Conservation (phyloP, 2,113 vertebrate genomes). For the Cyprinus carpio region DNA sequence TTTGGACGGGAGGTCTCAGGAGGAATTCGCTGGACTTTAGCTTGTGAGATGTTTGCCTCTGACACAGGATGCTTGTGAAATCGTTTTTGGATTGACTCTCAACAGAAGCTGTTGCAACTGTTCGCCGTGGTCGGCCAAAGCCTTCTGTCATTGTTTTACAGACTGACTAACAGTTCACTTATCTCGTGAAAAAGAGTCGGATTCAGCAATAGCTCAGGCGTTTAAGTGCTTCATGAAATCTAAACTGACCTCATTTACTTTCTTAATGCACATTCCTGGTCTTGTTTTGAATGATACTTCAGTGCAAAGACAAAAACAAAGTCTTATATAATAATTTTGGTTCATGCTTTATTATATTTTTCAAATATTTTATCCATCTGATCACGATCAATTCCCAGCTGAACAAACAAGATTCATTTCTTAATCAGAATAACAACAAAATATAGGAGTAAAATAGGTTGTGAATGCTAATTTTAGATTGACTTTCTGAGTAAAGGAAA, state of each 20-base stretch:
- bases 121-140: background rate
- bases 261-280: background rate
- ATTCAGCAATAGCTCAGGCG: background rate
- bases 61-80: constrained; percentile 34
- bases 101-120: constrained; percentile 39
- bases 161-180: constrained; percentile 26
- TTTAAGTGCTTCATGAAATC: background rate
- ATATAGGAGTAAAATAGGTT: background rate
- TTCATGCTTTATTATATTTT: background rate
- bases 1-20: constrained; percentile 38
- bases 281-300: background rate
- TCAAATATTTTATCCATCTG: background rate
- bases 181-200: background rate
- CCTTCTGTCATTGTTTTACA: background rate
- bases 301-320: background rate
- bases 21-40: constrained; percentile 25
- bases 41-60: constrained; percentile 6
- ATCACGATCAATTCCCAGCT: background rate
- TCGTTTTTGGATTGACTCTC: constrained; percentile 18
- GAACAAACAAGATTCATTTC: background rate
- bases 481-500: background rate
- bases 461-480: background rate
- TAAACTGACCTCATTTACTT: background rate
- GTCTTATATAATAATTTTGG: background rate
- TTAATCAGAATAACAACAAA: background rate